These are phyloP conservation scores for Xiphophorus birchmanni DNA, from an alignment of 2,797 vertebrate species.

Conservation along the genomic window DNA sequence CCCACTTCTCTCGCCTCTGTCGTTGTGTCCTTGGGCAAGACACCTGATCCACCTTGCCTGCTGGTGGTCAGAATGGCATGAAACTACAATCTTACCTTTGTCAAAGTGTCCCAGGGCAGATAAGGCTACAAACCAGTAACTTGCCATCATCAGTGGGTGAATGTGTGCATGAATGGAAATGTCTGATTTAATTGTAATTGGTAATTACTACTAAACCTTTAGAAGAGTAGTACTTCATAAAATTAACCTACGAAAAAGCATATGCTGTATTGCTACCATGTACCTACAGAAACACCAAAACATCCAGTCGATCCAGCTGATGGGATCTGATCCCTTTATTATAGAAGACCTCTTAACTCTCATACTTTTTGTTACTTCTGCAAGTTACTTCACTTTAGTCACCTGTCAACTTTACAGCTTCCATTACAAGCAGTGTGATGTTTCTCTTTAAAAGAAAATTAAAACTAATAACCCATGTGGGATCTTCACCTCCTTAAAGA, in stretches of 20 bases:
- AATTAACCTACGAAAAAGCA: not conserved
- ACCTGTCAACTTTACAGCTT: not conserved
- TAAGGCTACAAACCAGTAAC: too few relatives aligned
- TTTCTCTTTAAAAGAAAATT: not conserved
- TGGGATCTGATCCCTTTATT: not conserved
- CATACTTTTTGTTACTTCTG: not conserved
- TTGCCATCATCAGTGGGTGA: too few relatives aligned
- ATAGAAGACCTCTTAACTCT: not conserved
- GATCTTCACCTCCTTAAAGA: not conserved
- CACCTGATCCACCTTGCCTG: too few relatives aligned
- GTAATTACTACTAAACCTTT: too few relatives aligned
- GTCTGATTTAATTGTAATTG: too few relatives aligned
- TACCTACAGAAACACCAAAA: not conserved
- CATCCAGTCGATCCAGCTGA: not conserved
- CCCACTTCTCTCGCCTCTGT: too few relatives aligned
- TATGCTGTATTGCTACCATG: not conserved
- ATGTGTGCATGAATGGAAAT: too few relatives aligned
- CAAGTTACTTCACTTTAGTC: not conserved
- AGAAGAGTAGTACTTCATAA: not conserved
- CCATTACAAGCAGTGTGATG: not conserved
- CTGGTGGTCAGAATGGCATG: too few relatives aligned
- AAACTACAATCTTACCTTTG: too few relatives aligned
- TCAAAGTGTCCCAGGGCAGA: too few relatives aligned
- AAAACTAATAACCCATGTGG: not conserved
- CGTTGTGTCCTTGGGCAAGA: too few relatives aligned